Conservation (phyloP, 2,797 vertebrate genomes). For the Petrocephalus schoutedeni region DNA sequence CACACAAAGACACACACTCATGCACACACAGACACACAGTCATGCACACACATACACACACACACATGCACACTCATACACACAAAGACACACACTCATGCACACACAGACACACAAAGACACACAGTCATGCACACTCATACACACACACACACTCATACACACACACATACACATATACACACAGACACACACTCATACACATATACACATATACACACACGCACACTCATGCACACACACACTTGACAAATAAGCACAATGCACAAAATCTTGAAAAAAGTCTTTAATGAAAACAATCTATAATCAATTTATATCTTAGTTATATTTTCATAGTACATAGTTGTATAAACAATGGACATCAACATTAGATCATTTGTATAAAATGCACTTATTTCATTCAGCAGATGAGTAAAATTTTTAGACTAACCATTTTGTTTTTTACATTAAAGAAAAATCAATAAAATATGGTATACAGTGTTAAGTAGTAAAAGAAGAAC, state of each 20-base stretch:
- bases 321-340: slow-evolving; percentile 75
- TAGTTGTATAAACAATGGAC: slow-evolving; percentile 74
- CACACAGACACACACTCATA: background rate
- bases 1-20: background rate
- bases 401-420: slow-evolving; percentile 60
- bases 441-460: slow-evolving; percentile 54
- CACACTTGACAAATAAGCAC: background rate
- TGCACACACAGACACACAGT: background rate
- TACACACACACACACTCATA: background rate
- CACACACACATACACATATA: background rate
- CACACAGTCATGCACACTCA: background rate
- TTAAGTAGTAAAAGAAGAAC: slow-evolving; percentile 67
- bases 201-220: background rate
- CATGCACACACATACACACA: background rate
- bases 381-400: slow-evolving; percentile 67
- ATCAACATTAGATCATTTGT: slow-evolving; percentile 66
- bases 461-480: slow-evolving; percentile 61
- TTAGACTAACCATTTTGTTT: slow-evolving; percentile 66
- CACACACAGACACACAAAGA: background rate
- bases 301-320: slow-evolving; percentile 66
- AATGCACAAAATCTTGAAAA: slow-evolving; percentile 37
- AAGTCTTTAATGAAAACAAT: slow-evolving; percentile 66
- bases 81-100: background rate
- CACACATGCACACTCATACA: background rate
- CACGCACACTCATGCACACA: background rate